phyloP scores from a whole-genome alignment of 1,140 invertebrate genomes.

The Helicorthomorpha holstii region DNA sequence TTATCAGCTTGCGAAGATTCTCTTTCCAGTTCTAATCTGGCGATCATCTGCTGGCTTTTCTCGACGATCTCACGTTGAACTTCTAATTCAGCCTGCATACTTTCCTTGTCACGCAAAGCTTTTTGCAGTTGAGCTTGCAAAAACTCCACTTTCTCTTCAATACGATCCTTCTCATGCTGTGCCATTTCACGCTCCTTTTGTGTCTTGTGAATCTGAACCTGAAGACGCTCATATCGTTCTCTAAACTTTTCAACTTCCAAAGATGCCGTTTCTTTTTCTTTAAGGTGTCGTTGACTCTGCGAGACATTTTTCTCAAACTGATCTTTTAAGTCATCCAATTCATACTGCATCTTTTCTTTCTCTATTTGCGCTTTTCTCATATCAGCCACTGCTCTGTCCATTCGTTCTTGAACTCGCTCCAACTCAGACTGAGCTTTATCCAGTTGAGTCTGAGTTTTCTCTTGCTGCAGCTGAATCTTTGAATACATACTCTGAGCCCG shows the following conservation, averaged over 20 bases:
- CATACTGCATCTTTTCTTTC: constrained; percentile 71
- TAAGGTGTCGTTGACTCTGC: constrained; percentile 66
- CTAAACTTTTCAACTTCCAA: constrained; percentile 64
- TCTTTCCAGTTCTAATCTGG: constrained; percentile 49
- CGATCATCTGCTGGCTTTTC: constrained; percentile 57
- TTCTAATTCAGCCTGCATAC: constrained; percentile 62
- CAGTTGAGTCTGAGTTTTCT: constrained; percentile 67
- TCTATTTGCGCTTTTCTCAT: constrained; percentile 59
- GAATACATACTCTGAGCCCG: constrained; percentile 68
- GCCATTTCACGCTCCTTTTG: constrained; percentile 73
- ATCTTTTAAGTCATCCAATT: constrained; percentile 72
- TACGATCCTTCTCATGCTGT: constrained; percentile 57
- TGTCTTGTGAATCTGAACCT: constrained; percentile 51
- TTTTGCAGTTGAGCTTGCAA: constrained; percentile 60
- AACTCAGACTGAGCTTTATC: constrained; percentile 78
- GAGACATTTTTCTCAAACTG: constrained; percentile 76
- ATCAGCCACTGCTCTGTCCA: constrained; percentile 18
- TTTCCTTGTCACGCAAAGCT: constrained; percentile 66
- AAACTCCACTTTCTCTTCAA: constrained; percentile 53
- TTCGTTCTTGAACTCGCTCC: constrained; percentile 71
- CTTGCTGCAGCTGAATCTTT: constrained; percentile 74
- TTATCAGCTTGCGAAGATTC: constrained; percentile 69
- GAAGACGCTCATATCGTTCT: constrained; percentile 75
- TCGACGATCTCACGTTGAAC: constrained; percentile 72
- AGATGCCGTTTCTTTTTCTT: constrained; percentile 69